Percentiles rank a stretch among this genome's conserved stretches.
Evolutionary conservation across 2,888 invertebrate species (phyloP).

Genomic region (Drosophila niveifrons): DNA sequence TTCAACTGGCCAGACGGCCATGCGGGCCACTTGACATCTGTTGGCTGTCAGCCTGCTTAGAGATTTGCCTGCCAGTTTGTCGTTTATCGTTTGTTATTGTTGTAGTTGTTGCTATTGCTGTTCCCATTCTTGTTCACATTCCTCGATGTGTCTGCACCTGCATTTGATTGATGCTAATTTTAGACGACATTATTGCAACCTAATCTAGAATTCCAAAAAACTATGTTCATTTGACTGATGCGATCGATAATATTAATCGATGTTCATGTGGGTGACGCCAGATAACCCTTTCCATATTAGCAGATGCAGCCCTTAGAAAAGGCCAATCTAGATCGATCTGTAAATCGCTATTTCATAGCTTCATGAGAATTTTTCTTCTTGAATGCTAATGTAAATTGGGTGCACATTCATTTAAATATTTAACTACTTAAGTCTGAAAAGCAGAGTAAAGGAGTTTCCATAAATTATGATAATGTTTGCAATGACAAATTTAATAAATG

Average conservation of each 20-base stretch:
- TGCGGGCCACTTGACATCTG: slow-evolving; percentile 81
- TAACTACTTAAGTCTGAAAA: no score
- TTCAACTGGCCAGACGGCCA: slow-evolving; percentile 34
- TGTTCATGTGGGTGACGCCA: slow-evolving; percentile 61
- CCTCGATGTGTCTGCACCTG: slow-evolving; percentile 67
- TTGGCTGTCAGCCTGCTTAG: slow-evolving; percentile 56
- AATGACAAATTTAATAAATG: no score
- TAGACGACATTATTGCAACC: slow-evolving; percentile 74
- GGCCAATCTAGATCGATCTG: neutral
- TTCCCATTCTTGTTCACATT: slow-evolving; percentile 7
- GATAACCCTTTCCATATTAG: slow-evolving; percentile 29
- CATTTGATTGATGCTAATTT: slow-evolving; percentile 80
- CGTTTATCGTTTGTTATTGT: slow-evolving; percentile 9
- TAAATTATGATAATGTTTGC: no score
- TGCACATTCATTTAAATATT: no score
- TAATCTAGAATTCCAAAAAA: slow-evolving; percentile 49
- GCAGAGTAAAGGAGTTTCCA: no score
- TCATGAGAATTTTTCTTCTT: neutral
- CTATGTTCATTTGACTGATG: slow-evolving; percentile 57
- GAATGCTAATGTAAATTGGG: neutral
- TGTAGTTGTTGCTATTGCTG: slow-evolving; percentile 16
- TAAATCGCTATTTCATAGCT: slow-evolving; percentile 16
- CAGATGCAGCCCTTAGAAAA: slow-evolving; percentile 34
- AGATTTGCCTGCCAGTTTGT: slow-evolving; percentile 53
- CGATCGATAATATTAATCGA: slow-evolving; percentile 52